Evolutionary conservation across 2,888 invertebrate species (phyloP), one percentile per base, ranked within the genome.

Genomic region (Agrochola litura): DNA sequence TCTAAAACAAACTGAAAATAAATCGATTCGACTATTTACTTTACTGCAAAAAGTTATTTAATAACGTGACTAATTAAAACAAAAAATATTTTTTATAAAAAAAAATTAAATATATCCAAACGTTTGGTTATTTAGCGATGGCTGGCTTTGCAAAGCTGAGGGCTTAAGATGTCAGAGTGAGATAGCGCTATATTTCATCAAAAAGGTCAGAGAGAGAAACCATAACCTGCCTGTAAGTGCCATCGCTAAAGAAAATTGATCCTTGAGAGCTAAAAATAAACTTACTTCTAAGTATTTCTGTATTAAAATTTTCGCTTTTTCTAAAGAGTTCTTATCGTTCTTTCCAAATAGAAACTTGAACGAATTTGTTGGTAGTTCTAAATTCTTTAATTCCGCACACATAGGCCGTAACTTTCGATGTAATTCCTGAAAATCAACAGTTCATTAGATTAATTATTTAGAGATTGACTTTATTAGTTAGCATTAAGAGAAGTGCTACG

Each of bases 201-300:
- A 30, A n/a, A 72, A n/a, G 3, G 6, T 70, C 16, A 69, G 22
- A 22, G 4, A 30, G 22, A n/a, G 19, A 12, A 12, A 56, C 22
- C n/a, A 58, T 22, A 41, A 12, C 22, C 12, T 71, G 22, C 16
- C 16, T 5, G 8, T 46, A 41, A 52, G 2, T 12, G 16, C 4
- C 3, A 16, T 25, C 10, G 12, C 43, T 52, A 54, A 61, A 37
- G 16, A 30, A 66, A 37, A 22, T 49, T 22, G 9, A n/a, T 0
- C 5, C 0, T 43, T 58, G 3, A n/a, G 22, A 76, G 6, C 14
- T 58, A 25, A 49, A 58, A 64, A 58, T n/a, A 37, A 66, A 95
- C 97, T 96, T 95, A 98, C 98, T 96, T 98, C 98, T 91, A 99
- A 97, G 96, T 98, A 99, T 93, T 98, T 98, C 94, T 99, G 98